These are phyloP conservation scores for cattle (Bos taurus) DNA, from an alignment of 2,113 vertebrate species.

Conservation along the genomic window ARS-UCD2.0 NC_037357.1:11367501-11368000, in stretches of 20 bases:
- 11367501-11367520: neutral
- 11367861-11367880: neutral
- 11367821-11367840: neutral
- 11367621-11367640: neutral
- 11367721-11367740: neutral
- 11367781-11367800: neutral
- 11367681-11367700: neutral
- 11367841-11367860: neutral
- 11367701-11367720: neutral
- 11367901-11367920: neutral
- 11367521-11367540: neutral
- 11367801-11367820: neutral
- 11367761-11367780: neutral
- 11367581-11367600: neutral
- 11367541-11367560: neutral
- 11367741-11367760: neutral
- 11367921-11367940: neutral
- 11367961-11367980: neutral
- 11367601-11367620: neutral
- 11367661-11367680: neutral
- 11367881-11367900: neutral
- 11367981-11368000: neutral
- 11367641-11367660: neutral
- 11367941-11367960: neutral
- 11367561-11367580: neutral